phyloP scores from a whole-genome alignment of 2,113 vertebrate species.

The Mustelus asterias region DNA sequence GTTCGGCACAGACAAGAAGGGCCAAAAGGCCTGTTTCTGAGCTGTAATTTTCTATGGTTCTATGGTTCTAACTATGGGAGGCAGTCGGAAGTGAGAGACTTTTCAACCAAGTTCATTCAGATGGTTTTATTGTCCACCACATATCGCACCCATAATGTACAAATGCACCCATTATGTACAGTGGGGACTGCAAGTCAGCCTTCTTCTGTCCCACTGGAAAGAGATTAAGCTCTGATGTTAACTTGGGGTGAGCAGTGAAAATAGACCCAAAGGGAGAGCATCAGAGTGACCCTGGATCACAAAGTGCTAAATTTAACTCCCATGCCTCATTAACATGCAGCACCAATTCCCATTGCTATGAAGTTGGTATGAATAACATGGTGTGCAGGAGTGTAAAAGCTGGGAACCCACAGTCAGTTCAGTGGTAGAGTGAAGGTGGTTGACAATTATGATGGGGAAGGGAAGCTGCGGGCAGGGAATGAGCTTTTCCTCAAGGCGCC shows the following conservation, averaged over 20 bases:
- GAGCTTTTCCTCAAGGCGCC: not conserved
- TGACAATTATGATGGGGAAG: not conserved
- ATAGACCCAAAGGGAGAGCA: no score
- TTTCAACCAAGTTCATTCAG: not conserved
- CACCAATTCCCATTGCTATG: not conserved
- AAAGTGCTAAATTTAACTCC: not conserved
- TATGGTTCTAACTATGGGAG: no score
- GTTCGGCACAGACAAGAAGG: no score
- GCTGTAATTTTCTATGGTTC: no score
- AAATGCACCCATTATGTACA: no score
- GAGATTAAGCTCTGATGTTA: not conserved
- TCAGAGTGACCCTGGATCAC: not conserved
- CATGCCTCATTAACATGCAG: not conserved
- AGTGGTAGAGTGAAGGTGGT: not conserved
- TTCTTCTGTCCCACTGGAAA: not conserved
- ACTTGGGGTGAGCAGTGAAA: not conserved
- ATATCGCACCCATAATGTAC: not conserved
- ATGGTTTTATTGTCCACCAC: not conserved
- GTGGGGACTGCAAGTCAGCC: not conserved
- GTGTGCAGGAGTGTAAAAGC: not conserved
- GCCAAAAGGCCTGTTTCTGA: no score
- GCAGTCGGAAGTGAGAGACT: not conserved
- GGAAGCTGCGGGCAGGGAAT: no score
- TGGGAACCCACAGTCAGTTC: not conserved
- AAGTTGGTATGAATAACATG: not conserved